A percentile compares a stretch with the other conserved stretches of the same genome.
Conservation (phyloP, 2,888 invertebrate species). For the Dicranocentrus wangi region DNA sequence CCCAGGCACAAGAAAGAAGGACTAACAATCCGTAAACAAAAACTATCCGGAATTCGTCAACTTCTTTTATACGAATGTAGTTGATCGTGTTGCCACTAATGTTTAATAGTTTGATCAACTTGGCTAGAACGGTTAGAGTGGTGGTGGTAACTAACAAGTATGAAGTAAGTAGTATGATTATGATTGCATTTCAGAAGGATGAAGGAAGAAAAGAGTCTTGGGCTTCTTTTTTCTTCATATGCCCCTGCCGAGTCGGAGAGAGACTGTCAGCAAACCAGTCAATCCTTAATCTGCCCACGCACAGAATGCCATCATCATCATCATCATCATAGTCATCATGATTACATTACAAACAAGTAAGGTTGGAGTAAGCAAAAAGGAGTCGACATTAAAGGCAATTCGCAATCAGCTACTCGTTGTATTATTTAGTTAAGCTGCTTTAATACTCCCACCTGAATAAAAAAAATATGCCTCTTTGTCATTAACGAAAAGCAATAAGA, state of each 20-base stretch:
- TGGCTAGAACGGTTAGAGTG: no score
- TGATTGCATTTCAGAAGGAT: no score
- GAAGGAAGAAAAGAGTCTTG: no score
- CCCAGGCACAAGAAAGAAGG: no score
- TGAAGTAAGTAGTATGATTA: no score
- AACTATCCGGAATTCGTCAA: no score
- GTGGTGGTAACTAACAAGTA: no score
- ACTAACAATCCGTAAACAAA: no score
- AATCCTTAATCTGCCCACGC: slow-evolving; percentile 64
- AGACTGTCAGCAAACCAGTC: slow-evolving; percentile 61
- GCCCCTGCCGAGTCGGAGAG: slow-evolving; percentile 17
- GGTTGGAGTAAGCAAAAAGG: slow-evolving; percentile 39
- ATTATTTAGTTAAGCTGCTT: slow-evolving; percentile 50
- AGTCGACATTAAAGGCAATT: slow-evolving; percentile 58
- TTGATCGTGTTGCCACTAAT: no score
- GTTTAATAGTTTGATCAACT: no score
- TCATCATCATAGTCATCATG: slow-evolving; percentile 6
- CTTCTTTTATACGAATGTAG: no score
- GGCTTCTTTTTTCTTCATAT: slow-evolving; percentile 34
- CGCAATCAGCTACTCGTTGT: slow-evolving; percentile 57
- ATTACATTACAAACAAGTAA: not conserved
- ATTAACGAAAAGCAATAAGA: slow-evolving; percentile 40
- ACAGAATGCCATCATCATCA: slow-evolving; percentile 39
- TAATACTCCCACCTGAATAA: slow-evolving; percentile 50
- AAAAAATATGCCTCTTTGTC: slow-evolving; percentile 23